A percentile compares a stretch with the other conserved stretches of the same genome.
Evolutionary conservation across 1,140 invertebrate species (phyloP).

Genomic region (Cydia fagiglandana): DNA sequence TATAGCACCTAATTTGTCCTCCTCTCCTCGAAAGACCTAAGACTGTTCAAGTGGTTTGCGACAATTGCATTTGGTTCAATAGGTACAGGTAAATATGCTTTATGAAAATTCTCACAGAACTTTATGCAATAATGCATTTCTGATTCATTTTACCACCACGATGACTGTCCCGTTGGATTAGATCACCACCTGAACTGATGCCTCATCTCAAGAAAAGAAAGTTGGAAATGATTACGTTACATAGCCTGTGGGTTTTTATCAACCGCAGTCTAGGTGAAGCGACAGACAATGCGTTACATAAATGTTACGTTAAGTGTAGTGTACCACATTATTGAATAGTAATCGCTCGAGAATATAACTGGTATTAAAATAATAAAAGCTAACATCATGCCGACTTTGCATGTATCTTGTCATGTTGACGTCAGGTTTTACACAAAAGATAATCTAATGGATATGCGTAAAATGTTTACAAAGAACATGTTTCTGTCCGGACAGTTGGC

Average conservation of each 20-base stretch:
- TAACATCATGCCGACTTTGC: background rate
- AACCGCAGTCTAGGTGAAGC: slow-evolving; percentile 34
- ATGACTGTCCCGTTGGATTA: background rate
- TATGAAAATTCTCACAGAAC: background rate
- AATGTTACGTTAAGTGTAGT: slow-evolving; percentile 44
- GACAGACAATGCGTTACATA: slow-evolving; percentile 52
- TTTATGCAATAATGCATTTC: background rate
- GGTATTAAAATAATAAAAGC: slow-evolving; percentile 3
- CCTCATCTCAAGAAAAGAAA: slow-evolving; percentile 37
- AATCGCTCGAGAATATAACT: slow-evolving; percentile 7
- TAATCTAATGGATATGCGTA: background rate
- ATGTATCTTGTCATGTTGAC: background rate
- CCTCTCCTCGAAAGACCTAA: no score
- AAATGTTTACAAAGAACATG: no score
- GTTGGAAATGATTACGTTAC: slow-evolving; percentile 34
- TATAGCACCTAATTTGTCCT: no score
- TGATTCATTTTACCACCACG: background rate
- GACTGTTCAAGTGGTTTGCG: no score
- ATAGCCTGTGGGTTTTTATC: slow-evolving; percentile 35
- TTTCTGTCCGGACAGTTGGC: no score
- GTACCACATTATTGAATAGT: slow-evolving; percentile 42
- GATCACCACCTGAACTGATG: slow-evolving; percentile 25
- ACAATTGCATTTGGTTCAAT: background rate
- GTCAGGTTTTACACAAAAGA: background rate
- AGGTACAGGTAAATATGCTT: background rate